Conservation (phyloP, 2,113 vertebrate genomes). For the Gasterosteus aculeatus region DNA sequence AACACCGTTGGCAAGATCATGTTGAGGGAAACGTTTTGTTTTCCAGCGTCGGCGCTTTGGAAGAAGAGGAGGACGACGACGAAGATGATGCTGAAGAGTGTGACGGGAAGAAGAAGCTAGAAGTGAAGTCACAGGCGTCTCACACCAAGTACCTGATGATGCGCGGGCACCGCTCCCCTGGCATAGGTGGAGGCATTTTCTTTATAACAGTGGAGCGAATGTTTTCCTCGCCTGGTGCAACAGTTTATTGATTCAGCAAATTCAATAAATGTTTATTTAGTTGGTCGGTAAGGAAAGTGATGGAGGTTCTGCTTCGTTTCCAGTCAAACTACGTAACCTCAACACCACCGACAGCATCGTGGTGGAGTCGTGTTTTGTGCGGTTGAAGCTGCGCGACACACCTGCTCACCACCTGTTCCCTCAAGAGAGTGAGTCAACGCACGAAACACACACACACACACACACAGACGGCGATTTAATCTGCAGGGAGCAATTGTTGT, state of each 20-base stretch:
- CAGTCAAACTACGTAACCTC: slow-evolving; percentile 87
- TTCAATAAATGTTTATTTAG: too few relatives aligned
- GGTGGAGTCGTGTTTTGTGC: slow-evolving; percentile 91
- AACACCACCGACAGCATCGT: slow-evolving; percentile 91
- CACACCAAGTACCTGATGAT: slow-evolving; percentile 97
- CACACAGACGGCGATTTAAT: neutral
- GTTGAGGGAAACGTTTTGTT: neutral
- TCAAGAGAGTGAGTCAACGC: slow-evolving; percentile 67
- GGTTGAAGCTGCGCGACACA: slow-evolving; percentile 81
- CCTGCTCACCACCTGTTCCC: slow-evolving; percentile 76
- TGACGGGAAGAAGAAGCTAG: slow-evolving; percentile 79
- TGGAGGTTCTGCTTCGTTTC: slow-evolving; percentile 2
- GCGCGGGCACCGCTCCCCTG: slow-evolving; percentile 88
- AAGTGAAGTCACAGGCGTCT: slow-evolving; percentile 91
- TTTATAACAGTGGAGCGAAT: too few relatives aligned
- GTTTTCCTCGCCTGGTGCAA: neutral
- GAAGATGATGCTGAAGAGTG: slow-evolving; percentile 83
- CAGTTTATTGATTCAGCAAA: too few relatives aligned
- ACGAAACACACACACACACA: neutral
- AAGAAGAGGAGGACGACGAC: slow-evolving; percentile 88
- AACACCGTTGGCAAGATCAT: neutral
- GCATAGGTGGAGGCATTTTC: slow-evolving; percentile 73
- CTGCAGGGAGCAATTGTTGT: neutral
- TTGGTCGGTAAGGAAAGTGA: neutral
- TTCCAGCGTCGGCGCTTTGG: slow-evolving; percentile 80